Evolutionary conservation across 2,797 vertebrate genomes (phyloP).

Genomic region (Antrozous pallidus): DNA sequence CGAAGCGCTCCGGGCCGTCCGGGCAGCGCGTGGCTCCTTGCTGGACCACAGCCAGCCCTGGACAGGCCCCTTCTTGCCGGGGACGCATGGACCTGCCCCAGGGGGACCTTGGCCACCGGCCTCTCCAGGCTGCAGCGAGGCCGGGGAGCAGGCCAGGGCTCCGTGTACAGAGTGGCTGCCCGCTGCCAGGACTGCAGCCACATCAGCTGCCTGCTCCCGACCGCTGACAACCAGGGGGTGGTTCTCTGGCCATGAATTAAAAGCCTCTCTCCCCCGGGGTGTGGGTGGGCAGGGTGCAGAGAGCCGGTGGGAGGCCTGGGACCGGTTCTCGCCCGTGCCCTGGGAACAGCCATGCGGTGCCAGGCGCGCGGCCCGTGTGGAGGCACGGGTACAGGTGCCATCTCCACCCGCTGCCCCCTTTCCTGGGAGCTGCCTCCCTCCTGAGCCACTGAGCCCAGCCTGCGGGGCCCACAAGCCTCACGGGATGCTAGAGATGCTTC

Average conservation of each 20-base stretch:
- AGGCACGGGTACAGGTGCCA: not conserved
- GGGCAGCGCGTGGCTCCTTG: not conserved
- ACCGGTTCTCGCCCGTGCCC: accelerated
- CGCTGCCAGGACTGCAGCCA: accelerated
- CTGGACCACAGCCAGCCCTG: accelerated
- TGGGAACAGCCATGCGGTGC: accelerated
- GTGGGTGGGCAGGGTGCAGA: not conserved
- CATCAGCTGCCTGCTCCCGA: not conserved
- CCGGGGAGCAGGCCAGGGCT: not conserved
- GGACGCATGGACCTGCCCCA: not conserved
- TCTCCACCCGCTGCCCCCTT: not conserved
- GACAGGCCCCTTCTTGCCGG: not conserved
- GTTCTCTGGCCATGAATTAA: accelerated
- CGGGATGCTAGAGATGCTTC: not conserved
- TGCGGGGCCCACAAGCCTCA: no score
- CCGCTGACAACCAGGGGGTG: not conserved
- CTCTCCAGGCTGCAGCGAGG: not conserved
- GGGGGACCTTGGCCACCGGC: accelerated
- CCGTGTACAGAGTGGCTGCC: accelerated
- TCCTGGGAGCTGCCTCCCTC: not conserved
- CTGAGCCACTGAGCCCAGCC: not conserved
- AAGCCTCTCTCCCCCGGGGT: not conserved
- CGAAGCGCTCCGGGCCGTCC: not conserved
- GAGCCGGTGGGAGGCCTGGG: accelerated
- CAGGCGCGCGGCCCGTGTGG: accelerated